Percentiles rank a stretch among this genome's conserved stretches.
Conservation (phyloP, 2,888 invertebrate species). For the Muschampia plurimacula region DNA sequence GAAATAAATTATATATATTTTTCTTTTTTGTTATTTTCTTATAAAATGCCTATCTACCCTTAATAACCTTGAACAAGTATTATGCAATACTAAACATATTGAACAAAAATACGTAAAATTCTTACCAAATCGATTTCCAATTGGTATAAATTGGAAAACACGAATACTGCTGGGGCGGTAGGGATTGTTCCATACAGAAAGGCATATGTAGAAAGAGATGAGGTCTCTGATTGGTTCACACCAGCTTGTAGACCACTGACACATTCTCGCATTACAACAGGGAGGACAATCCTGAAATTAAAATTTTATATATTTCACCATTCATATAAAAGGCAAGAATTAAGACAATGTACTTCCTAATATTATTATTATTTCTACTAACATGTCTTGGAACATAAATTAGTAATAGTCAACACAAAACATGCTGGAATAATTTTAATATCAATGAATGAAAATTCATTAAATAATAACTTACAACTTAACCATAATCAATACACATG, state of each 20-base stretch:
- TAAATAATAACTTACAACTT: conserved; percentile 89
- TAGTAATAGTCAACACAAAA: neutral
- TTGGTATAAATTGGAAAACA: conserved; percentile 95
- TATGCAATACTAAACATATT: too few species aligned
- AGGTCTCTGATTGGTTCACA: conserved; percentile 89
- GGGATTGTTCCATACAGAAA: conserved; percentile 98
- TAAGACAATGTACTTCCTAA: too few species aligned
- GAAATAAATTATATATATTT: too few species aligned
- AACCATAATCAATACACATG: conserved; percentile 94
- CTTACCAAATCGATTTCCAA: conserved; percentile 94
- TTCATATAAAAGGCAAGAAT: neutral
- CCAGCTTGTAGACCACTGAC: conserved; percentile 91
- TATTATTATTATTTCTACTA: too few species aligned
- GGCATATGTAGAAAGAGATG: conserved; percentile 95
- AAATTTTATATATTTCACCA: neutral
- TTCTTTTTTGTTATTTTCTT: too few species aligned
- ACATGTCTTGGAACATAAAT: neutral
- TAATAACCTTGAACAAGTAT: too few species aligned
- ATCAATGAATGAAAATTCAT: neutral
- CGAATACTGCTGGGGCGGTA: conserved; percentile 97
- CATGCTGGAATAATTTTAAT: neutral
- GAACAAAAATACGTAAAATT: neutral
- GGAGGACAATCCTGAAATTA: conserved; percentile 89
- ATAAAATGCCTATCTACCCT: too few species aligned
- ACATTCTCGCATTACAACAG: conserved; percentile 94